phyloP scores from a whole-genome alignment of 2,797 vertebrate species.

The Echeneis naucrates region DNA sequence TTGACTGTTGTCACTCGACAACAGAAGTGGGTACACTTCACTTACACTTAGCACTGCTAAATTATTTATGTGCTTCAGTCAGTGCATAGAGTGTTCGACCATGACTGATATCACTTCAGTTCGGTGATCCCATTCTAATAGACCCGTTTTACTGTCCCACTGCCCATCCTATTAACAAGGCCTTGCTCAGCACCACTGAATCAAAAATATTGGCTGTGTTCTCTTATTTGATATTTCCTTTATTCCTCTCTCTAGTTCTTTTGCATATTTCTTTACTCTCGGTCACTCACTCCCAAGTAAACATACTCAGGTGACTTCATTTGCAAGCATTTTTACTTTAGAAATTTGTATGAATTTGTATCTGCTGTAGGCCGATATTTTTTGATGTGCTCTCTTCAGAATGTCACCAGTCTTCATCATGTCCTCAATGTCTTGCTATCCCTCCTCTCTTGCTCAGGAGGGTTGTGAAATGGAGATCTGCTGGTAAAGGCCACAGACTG shows the following conservation, averaged over 20 bases:
- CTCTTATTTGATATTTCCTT: not conserved
- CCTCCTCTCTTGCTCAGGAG: slow-evolving; percentile 36
- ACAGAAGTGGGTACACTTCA: slow-evolving; percentile 49
- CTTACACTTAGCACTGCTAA: slow-evolving; percentile 56
- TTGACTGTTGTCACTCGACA: slow-evolving; percentile 42
- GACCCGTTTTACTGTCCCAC: slow-evolving; percentile 29
- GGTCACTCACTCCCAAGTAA: too few species aligned
- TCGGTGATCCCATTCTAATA: slow-evolving; percentile 18
- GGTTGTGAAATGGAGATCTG: slow-evolving; percentile 75
- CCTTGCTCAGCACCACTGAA: not conserved
- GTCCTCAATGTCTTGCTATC: slow-evolving; percentile 12
- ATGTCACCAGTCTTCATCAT: slow-evolving; percentile 2
- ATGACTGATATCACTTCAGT: slow-evolving; percentile 37
- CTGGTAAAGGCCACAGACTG: slow-evolving; percentile 55
- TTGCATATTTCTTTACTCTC: not conserved
- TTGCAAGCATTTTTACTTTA: slow-evolving; percentile 30
- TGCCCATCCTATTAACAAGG: slow-evolving; percentile 24
- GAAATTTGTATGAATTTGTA: slow-evolving; percentile 34
- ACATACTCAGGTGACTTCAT: slow-evolving; percentile 6
- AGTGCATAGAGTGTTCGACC: slow-evolving; percentile 54
- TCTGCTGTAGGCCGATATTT: slow-evolving; percentile 16
- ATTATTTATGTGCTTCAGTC: slow-evolving; percentile 65
- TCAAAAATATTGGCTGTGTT: not conserved
- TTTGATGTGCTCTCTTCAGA: slow-evolving; percentile 4
- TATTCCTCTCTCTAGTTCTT: not conserved